phyloP scores from a whole-genome alignment of 2,797 vertebrate genomes.

The Pipistrellus pipistrellus region DNA sequence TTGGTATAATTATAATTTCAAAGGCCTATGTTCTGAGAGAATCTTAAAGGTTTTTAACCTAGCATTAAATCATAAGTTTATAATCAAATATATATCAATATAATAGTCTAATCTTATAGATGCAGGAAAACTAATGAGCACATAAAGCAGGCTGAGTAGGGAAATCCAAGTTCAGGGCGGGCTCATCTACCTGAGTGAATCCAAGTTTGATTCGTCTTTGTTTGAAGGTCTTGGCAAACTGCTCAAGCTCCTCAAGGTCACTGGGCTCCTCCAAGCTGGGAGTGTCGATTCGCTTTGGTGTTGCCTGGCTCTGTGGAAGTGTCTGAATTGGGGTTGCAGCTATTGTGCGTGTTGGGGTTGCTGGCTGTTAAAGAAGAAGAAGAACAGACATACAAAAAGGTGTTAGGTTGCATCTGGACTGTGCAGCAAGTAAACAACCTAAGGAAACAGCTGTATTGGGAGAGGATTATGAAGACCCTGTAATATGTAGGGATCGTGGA shows the following conservation, averaged over 20 bases:
- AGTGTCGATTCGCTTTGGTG: constrained; percentile 98
- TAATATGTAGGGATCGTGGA: rapidly evolving
- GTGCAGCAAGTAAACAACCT: neutral
- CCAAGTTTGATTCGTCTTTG: constrained; percentile 99
- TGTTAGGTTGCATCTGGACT: neutral
- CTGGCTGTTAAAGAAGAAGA: constrained; percentile 91
- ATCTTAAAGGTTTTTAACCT: constrained; percentile 83
- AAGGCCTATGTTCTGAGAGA: constrained; percentile 79
- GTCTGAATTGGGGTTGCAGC: constrained; percentile 95
- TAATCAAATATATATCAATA: constrained; percentile 61
- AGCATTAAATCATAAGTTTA: neutral
- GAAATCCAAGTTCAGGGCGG: constrained; percentile 36
- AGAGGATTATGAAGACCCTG: neutral
- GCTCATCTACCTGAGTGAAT: constrained; percentile 96
- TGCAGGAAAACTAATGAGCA: constrained; percentile 79
- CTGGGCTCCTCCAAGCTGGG: constrained; percentile 99
- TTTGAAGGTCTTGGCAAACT: constrained; percentile 99
- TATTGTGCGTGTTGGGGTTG: constrained; percentile 98
- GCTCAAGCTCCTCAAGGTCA: constrained; percentile 99
- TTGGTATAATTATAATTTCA: constrained; percentile 76
- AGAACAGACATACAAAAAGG: neutral
- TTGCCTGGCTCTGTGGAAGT: constrained; percentile 97
- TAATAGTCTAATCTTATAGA: constrained; percentile 76
- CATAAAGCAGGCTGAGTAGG: constrained; percentile 68
- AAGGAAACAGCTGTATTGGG: neutral